Evolutionary conservation across 2,113 vertebrate genomes (phyloP), one percentile per base, ranked within the genome.

Genomic region (Nerophis lumbriciformis): DNA sequence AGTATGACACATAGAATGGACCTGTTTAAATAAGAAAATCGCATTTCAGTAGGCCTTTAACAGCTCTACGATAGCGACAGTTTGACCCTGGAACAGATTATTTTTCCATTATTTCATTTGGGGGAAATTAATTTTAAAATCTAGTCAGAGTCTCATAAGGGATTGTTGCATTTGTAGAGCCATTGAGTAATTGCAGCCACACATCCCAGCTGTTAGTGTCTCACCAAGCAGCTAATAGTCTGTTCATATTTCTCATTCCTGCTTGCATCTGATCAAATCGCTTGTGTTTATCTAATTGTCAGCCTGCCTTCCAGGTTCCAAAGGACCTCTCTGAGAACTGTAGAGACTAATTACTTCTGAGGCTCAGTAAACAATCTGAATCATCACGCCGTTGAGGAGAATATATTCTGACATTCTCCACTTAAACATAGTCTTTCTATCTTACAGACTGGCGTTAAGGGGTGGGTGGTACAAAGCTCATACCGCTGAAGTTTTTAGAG

Each of bases 281-380:
- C 58, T 63, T 65, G 56, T 78, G 63, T 49, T 36, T 48, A 61
- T 73, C 59, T 69, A 53, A 75, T 67, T 63, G 72, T 73, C 68
- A 61, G 65, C 3, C 16, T 37, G 64, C 50, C 56, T 75, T 65
- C 48, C 14, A 50, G 50, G 74, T 75, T 74, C 72, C 7, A 55
- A 19, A 63, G 70, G 64, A 69, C 12, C 5, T 66, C 73, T 70
- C 70, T 39, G 60, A 79, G 49, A 82, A 74, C 36, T 71, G 74
- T 81, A 72, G 59, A 38, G 59, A 49, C 69, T 82, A 82, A 83
- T 85, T 76, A 79, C 75, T 77, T 63, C 57, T 16, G 61, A 61
- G 16, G 56, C 63, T 69, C 70, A 70, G 60, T 72, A 68, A 80
- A 80, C 82, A 81, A 83, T 79, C 67, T 58, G 66, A 72, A 80